Evolutionary conservation across 1,140 invertebrate genomes (phyloP).

Genomic region (Aphis craccivora): DNA sequence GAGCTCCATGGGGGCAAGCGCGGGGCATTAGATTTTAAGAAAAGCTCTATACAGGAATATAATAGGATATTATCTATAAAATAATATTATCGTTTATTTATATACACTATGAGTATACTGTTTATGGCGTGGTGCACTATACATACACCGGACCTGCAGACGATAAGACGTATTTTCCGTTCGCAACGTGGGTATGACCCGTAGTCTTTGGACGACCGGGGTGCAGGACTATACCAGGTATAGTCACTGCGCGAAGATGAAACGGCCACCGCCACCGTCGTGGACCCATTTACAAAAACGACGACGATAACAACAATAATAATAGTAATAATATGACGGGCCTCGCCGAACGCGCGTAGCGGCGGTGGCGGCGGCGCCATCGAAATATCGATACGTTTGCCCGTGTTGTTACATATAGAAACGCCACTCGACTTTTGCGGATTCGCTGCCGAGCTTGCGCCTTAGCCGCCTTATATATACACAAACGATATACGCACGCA

Average conservation of each 20-base stretch:
- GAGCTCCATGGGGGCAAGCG: no score
- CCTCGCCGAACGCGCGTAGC: background rate
- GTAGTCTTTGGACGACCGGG: background rate
- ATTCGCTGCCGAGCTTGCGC: conserved; percentile 51
- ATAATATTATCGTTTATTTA: no score
- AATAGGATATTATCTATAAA: no score
- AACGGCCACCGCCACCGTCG: background rate
- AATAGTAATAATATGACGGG: background rate
- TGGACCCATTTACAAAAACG: background rate
- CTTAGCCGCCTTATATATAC: conserved; percentile 20
- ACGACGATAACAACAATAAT: background rate
- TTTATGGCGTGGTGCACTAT: background rate
- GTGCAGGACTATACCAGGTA: no score
- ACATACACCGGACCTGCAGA: background rate
- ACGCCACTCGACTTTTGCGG: conserved; percentile 38
- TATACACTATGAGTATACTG: background rate
- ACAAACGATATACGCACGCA: background rate
- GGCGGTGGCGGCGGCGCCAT: background rate
- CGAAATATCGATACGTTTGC: conserved; percentile 52
- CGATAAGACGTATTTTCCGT: background rate
- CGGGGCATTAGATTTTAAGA: no score
- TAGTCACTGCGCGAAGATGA: no score
- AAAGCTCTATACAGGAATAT: no score
- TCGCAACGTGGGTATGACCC: background rate
- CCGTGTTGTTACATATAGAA: conserved; percentile 34